phyloP scores from a whole-genome alignment of 2,888 invertebrate species.

The Diabrotica balteata region DNA sequence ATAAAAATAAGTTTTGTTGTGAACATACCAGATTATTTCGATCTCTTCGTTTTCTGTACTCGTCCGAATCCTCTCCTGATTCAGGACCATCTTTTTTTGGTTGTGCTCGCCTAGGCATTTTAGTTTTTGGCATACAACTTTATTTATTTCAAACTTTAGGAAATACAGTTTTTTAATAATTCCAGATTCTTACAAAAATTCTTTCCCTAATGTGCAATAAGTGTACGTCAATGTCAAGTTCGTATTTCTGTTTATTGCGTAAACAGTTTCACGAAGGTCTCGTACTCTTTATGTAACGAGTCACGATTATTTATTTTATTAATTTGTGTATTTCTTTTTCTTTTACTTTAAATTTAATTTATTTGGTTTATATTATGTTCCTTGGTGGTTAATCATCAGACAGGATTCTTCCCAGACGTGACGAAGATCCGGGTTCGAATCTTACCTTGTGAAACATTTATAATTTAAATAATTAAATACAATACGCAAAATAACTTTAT shows the following conservation, averaged over 20 bases:
- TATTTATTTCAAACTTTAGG: conserved; percentile 1
- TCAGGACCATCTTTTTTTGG: conserved; percentile 63
- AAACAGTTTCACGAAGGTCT: background rate
- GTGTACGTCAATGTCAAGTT: conserved; percentile 2
- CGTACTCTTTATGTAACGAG: no score
- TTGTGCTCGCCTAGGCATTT: conserved; percentile 52
- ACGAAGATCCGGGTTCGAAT: no score
- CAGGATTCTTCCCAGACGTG: no score
- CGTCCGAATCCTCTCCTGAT: conserved; percentile 71
- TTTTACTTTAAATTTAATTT: no score
- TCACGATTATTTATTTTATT: no score
- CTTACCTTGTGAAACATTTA: no score
- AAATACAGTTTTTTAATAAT: background rate
- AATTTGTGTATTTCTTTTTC: no score
- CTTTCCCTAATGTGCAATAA: background rate
- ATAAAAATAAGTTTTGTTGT: background rate
- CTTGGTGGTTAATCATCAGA: no score
- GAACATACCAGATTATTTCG: conserved; percentile 76
- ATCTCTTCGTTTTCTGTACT: conserved; percentile 75
- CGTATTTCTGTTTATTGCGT: background rate
- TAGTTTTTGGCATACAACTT: background rate
- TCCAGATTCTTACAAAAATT: background rate
- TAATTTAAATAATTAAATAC: no score
- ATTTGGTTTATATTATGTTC: no score
- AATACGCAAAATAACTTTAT: no score